Percentiles rank a stretch among this genome's conserved stretches.
Conservation (phyloP, 2,113 vertebrate genomes). For the Hydrochoerus hydrochaeris region DNA sequence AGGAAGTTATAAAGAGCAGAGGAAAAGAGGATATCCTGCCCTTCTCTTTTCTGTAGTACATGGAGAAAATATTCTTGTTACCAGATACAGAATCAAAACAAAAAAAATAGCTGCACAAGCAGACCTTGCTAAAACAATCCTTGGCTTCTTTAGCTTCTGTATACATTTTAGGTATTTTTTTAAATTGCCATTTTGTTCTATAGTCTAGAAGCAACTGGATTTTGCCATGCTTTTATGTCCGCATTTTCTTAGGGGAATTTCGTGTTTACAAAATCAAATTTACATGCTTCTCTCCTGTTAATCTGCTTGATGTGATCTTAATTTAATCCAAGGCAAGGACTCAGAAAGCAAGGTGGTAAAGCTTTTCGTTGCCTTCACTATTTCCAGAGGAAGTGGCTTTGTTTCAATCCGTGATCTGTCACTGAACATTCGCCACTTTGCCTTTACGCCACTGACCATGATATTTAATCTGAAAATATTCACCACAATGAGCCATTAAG, state of each 20-base stretch:
- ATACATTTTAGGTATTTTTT: neutral
- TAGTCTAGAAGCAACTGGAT: neutral
- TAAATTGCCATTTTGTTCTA: neutral
- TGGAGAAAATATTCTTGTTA: neutral
- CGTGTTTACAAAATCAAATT: neutral
- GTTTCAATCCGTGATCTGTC: neutral
- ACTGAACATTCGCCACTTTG: neutral
- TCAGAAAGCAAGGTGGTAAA: neutral
- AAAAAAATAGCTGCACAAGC: neutral
- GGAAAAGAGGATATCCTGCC: neutral
- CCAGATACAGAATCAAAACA: neutral
- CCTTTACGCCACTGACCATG: neutral
- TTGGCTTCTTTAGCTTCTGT: neutral
- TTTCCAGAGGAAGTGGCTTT: neutral
- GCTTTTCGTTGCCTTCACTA: neutral
- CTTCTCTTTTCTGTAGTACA: neutral
- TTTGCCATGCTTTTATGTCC: neutral
- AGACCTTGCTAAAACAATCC: neutral
- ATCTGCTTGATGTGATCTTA: neutral
- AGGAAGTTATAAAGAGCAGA: neutral
- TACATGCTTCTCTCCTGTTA: neutral
- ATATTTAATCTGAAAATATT: constrained; percentile 41
- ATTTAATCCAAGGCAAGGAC: neutral
- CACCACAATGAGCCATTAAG: neutral
- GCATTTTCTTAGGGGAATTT: neutral